Percentiles rank a stretch among this genome's conserved stretches.
Evolutionary conservation across 2,888 invertebrate genomes (phyloP).

Genomic region (Mantis religiosa): DNA sequence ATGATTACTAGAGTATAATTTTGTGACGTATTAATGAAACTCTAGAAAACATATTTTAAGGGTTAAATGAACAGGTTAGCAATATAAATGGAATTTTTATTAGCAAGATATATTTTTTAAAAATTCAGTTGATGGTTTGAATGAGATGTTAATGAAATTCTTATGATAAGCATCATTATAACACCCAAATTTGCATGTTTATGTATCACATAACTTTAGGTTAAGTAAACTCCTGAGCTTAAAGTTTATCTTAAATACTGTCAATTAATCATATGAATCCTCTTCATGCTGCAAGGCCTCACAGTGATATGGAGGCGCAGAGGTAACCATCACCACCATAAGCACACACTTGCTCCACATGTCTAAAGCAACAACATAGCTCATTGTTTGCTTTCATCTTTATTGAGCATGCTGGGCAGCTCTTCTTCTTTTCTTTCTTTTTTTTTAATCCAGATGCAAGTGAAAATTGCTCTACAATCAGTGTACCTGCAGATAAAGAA

Average conservation of each 20-base stretch:
- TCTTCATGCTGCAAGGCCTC: conserved; percentile 18
- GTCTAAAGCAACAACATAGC: not conserved
- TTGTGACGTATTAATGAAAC: no score
- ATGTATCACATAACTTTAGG: not conserved
- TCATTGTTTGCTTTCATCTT: not conserved
- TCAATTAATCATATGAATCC: not conserved
- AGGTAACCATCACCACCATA: not conserved
- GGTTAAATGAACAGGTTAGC: no score
- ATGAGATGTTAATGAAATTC: not conserved
- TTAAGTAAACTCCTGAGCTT: not conserved
- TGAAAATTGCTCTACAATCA: not conserved
- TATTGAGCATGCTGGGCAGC: not conserved
- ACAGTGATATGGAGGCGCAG: conserved; percentile 1
- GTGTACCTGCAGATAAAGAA: not conserved
- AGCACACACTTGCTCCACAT: not conserved
- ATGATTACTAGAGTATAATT: no score
- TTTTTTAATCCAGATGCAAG: not conserved
- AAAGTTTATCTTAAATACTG: not conserved
- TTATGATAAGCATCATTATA: not conserved
- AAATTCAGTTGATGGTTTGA: no score
- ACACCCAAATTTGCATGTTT: not conserved
- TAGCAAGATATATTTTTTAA: no score
- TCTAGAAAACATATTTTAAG: no score
- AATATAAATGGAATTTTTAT: no score
- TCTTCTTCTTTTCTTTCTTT: not conserved